Percentiles rank a stretch among this genome's conserved stretches.
Evolutionary conservation across 2,113 vertebrate species (phyloP).

Genomic region (Neogobius melanostomus): DNA sequence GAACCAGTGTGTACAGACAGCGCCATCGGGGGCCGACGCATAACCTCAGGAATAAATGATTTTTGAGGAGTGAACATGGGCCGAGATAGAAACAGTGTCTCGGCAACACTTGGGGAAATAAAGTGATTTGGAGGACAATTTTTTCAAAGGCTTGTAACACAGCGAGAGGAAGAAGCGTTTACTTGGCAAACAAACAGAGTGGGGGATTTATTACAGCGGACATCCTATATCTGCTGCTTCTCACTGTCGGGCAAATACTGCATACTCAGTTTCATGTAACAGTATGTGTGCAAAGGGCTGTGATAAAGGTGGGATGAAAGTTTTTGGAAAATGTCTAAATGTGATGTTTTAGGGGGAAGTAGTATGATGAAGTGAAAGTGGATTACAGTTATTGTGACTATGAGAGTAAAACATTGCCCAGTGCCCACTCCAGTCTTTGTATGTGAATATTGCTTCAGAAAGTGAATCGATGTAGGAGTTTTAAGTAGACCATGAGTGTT

Average conservation of each 20-base stretch:
- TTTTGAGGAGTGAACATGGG: not conserved
- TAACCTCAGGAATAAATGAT: constrained; percentile 17
- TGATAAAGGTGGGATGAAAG: no score
- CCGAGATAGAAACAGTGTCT: constrained; percentile 7
- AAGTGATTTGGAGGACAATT: constrained; percentile 12
- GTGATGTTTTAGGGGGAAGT: no score
- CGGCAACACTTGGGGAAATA: constrained; percentile 5
- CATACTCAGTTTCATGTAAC: no score
- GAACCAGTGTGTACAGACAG: constrained; percentile 37
- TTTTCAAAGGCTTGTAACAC: constrained; percentile 3
- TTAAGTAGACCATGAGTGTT: not conserved
- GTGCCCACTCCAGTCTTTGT: no score
- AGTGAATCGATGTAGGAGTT: no score
- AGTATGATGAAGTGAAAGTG: no score
- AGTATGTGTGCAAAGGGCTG: no score
- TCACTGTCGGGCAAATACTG: not conserved
- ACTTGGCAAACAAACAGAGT: constrained; percentile 6
- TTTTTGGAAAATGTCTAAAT: no score
- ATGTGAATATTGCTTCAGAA: no score
- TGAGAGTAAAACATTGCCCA: no score
- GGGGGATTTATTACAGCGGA: not conserved
- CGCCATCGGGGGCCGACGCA: constrained; percentile 23
- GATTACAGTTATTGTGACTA: no score
- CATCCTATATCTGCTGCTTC: not conserved
- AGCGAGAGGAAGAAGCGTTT: constrained; percentile 10